Conservation (phyloP, 2,797 vertebrate genomes). For the Tympanoctomys barrerae region DNA sequence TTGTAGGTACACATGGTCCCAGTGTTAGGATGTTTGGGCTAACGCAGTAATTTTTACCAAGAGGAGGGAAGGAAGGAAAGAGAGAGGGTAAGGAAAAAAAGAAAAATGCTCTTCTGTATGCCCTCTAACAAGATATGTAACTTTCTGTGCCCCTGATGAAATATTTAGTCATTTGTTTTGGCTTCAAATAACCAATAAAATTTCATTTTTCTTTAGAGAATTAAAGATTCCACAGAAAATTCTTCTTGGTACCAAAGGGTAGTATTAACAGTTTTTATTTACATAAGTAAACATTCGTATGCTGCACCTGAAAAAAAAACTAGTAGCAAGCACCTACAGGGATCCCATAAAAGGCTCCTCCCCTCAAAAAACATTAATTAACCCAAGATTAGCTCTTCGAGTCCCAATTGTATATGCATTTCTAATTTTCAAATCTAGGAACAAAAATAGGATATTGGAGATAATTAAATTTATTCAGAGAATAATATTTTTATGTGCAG, state of each 20-base stretch:
- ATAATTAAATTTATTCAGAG: conserved; percentile 68
- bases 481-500: conserved; percentile 1
- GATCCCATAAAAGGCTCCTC: not conserved
- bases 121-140: conserved; percentile 20
- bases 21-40: not conserved
- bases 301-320: conserved; percentile 46
- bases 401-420: conserved; percentile 57
- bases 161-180: conserved; percentile 45
- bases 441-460: conserved; percentile 41
- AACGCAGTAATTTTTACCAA: conserved; percentile 3
- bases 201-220: conserved; percentile 57
- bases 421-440: conserved; percentile 60
- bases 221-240: conserved; percentile 34
- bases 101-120: not conserved
- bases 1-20: not conserved
- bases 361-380: conserved; percentile 68
- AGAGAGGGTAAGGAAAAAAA: not conserved
- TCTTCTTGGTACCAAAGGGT: conserved; percentile 19
- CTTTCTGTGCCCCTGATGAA: not conserved
- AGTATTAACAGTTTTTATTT: conserved; percentile 53
- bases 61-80: not conserved
- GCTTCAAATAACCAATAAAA: conserved; percentile 68
- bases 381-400: conserved; percentile 38
- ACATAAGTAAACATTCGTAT: conserved; percentile 52
- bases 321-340: not conserved